Evolutionary conservation across 1,140 invertebrate species (phyloP).

Genomic region (Rhopalosiphum maidis): DNA sequence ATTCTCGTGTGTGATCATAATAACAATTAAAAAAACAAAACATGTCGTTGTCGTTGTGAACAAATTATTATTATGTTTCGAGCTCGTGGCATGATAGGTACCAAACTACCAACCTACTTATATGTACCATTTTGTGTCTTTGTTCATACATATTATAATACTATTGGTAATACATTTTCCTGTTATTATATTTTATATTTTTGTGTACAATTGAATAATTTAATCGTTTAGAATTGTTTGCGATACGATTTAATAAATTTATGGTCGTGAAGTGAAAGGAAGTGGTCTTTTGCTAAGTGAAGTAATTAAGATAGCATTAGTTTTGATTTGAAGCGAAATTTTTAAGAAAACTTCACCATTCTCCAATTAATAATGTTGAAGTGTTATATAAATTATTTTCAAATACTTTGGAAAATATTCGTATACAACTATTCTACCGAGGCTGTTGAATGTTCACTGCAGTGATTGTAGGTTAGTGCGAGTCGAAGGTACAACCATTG

Average conservation of each 20-base stretch:
- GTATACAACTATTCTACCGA: background rate
- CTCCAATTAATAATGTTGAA: background rate
- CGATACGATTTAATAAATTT: background rate
- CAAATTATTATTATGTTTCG: background rate
- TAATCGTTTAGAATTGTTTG: background rate
- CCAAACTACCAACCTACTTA: background rate
- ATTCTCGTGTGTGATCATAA: background rate
- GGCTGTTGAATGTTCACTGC: too few relatives aligned
- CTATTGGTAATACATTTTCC: background rate
- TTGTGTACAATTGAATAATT: background rate
- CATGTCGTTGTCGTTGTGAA: background rate
- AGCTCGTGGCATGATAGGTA: background rate
- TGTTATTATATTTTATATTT: background rate
- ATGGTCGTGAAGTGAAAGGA: too few relatives aligned
- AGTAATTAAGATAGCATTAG: too few relatives aligned
- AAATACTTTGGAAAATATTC: background rate
- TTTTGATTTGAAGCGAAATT: background rate
- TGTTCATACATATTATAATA: background rate
- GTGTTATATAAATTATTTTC: background rate
- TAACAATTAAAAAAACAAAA: background rate
- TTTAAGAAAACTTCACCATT: background rate
- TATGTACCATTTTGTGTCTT: too few relatives aligned
- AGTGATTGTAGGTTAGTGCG: too few relatives aligned
- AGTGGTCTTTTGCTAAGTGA: too few relatives aligned
- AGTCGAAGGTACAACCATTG: too few relatives aligned